Evolutionary conservation across 1,140 invertebrate species (phyloP), one percentile per base, ranked within the genome.

Genomic region (Pseudomyrmex gracilis): DNA sequence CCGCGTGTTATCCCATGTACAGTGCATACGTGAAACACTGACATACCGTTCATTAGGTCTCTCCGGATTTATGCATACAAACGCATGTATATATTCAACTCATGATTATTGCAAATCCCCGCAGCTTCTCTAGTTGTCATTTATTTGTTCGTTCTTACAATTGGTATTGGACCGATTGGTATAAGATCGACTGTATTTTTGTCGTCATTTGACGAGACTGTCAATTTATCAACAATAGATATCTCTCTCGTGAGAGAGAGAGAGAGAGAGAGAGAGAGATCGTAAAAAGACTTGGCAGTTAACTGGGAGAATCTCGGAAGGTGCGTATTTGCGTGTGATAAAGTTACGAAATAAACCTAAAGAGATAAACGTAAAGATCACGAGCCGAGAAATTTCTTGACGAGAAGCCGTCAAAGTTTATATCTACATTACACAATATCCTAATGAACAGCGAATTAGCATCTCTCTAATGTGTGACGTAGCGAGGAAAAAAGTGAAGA

Each of bases 381-480:
- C 1, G 64, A 83, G 43, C 13, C 8, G 22, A 51, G 57, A 34
- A 73, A 76, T 45, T 49, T 57, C 4, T 64, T 5, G 4, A 17
- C 12, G 53, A 78, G 53, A 63, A 63, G 61, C 61, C 34, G 60
- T 70, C 20, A 20, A 51, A 34, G 22, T 83, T 85, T 66, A 76
- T 45, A 80, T 87, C 53, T 68, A 82, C 71, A 86, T 60, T 13
- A 47, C 77, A 64, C 77, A 64, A 22, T 24, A 68, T 61, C 49
- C 80, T 87, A 90, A 91, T 91, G 77, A 90, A 88, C 82, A 83
- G 70, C 63, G 80, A 84, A 90, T 90, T 90, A 90, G 83, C 83
- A 63, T 47, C 74, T 85, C 43, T 24, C 17, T 51, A 58, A 87
- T 67, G 22, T 49, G n/a, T 78, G 58, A 84, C 61, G 63, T 51